Percentiles rank a stretch among this genome's conserved stretches.
These are phyloP conservation scores for Synanthedon myopaeformis DNA, from an alignment of 2,888 invertebrate genomes.

Conservation along the genomic window DNA sequence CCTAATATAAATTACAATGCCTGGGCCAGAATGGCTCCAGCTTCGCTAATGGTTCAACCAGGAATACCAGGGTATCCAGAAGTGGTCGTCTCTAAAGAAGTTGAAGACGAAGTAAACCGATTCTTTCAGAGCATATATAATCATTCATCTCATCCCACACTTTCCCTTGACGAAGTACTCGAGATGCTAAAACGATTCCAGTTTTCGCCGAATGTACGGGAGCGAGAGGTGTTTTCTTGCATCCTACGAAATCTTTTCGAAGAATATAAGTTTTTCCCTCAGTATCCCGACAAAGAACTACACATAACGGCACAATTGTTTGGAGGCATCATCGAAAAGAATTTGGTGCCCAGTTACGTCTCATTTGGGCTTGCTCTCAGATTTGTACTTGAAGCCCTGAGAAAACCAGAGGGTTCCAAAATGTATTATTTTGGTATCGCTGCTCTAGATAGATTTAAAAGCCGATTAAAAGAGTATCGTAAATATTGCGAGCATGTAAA, in stretches of 20 bases:
- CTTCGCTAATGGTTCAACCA: conserved; percentile 73
- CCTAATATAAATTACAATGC: conserved; percentile 74
- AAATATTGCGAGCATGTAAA: conserved; percentile 97
- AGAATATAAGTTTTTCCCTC: conserved; percentile 98
- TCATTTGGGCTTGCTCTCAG: conserved; percentile 89
- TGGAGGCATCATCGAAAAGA: conserved; percentile 96
- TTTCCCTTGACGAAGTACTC: conserved; percentile 95
- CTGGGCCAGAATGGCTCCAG: conserved; percentile 76
- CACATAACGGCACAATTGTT: conserved; percentile 97
- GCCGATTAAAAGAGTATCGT: conserved; percentile 93
- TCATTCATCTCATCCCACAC: conserved; percentile 91
- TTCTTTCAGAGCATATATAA: conserved; percentile 99
- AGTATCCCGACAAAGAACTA: conserved; percentile 98
- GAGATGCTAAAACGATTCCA: conserved; percentile 96
- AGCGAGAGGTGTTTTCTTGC: conserved; percentile 93
- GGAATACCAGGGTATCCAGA: conserved; percentile 80
- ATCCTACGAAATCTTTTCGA: conserved; percentile 98
- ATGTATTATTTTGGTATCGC: conserved; percentile 98
- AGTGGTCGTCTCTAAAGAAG: conserved; percentile 90
- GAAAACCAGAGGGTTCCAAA: conserved; percentile 91
- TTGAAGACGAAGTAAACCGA: conserved; percentile 98
- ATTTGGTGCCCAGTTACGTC: conserved; percentile 88
- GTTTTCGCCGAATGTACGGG: conserved; percentile 88
- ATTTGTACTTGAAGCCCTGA: conserved; percentile 92
- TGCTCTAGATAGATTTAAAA: conserved; percentile 94